Base-by-base conservation (phyloP, 1,140 invertebrate species). In the Oedothorax gibbosus region DNA sequence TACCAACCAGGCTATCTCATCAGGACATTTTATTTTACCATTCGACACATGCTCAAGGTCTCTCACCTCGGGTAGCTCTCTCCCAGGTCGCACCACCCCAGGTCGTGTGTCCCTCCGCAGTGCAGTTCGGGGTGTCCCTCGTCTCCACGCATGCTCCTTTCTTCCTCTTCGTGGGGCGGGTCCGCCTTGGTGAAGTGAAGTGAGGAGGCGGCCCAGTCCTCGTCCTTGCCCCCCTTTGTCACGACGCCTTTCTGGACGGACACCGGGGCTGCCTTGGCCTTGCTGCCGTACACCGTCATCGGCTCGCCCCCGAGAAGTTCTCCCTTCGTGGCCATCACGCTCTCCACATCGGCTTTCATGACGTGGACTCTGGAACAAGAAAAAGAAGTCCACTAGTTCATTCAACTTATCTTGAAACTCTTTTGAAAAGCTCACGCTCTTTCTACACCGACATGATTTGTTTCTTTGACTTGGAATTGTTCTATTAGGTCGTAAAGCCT, bases 11-110 rank as follows among this genome's bases (percentile, higher is more conserved):
- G 5, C 35, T 35, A 35, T 35, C 35, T 5, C 5, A 35, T 35
- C 35, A 35, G 35, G 35, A 35, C 35, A 35, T 35, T 35, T 35
- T 5, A 35, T 35, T 35, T 35, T 2, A 35, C 35, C 35, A 35
- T 35, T 35, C 35, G 35, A 35, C 35, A 35, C 2, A 35, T 35
- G 35, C 5, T n/a, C 5, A 35, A 5, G 35, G 7, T 4, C 10
- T 20, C 18, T 66, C 85, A 88, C 87, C 83, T 87, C 11, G 87
- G 87, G 72, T 88, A 88, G 57, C 86, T 87, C 15, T 84, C 72
- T 54, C 82, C 73, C 49, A 86, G 54, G 50, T 87, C 86, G 54
- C 87, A 88, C 82, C 86, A 88, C 5, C 87, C 87, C 7, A 88
- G 53, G 83, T 88, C 87, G 79, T 88, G 87, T 21, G 86, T 87